Evolutionary conservation across 2,113 vertebrate genomes (phyloP).

Genomic region (Psammodynastes pulverulentus): DNA sequence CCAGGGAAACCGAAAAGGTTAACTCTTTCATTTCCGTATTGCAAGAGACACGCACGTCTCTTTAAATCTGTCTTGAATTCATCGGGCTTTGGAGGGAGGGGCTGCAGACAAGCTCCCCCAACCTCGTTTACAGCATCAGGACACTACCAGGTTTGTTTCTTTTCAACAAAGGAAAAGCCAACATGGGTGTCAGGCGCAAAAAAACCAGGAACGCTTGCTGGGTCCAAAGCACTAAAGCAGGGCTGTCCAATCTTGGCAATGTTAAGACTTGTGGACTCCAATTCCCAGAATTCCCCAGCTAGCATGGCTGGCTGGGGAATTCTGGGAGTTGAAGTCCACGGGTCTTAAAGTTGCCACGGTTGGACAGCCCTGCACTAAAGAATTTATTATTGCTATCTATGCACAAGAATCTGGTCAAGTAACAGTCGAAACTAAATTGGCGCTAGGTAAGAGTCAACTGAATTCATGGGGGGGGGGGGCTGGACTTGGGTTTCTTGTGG

Average conservation of each 20-base stretch:
- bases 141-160: not conserved
- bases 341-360: no score
- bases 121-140: not conserved
- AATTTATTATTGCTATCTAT: no score
- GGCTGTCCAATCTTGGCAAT: not conserved
- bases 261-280: not conserved
- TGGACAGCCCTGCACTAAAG: no score
- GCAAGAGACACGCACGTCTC: not conserved
- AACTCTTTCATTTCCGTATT: not conserved
- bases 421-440: not conserved
- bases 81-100: not conserved
- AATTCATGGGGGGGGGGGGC: no score
- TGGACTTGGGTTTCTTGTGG: no score
- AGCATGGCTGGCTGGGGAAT: not conserved
- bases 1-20: not conserved
- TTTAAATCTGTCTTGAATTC: not conserved
- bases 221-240: not conserved
- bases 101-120: not conserved
- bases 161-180: not conserved
- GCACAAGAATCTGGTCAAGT: no score
- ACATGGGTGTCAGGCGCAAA: not conserved
- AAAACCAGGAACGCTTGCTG: not conserved
- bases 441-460: not conserved
- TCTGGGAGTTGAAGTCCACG: no score
- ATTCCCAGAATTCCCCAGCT: not conserved